Conservation (phyloP, 2,797 vertebrate species). For the Borostomias antarcticus region DNA sequence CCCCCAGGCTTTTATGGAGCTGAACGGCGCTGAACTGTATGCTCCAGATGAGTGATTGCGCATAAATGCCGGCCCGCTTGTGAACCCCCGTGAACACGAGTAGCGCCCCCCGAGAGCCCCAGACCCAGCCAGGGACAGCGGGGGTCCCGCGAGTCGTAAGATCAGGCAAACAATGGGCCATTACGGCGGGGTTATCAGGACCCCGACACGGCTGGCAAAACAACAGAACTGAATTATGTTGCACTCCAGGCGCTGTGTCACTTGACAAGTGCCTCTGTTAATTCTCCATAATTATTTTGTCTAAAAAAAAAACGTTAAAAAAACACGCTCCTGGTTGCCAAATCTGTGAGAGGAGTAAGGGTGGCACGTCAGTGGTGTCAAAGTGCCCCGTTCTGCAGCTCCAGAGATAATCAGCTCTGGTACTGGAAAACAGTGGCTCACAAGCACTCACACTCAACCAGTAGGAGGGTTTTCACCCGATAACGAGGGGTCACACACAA, state of each 20-base stretch:
- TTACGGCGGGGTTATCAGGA: constrained; percentile 60
- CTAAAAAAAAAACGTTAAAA: constrained; percentile 21
- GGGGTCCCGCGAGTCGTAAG: constrained; percentile 46
- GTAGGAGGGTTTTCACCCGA: constrained; percentile 39
- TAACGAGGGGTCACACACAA: constrained; percentile 60
- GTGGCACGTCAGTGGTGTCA: constrained; percentile 34
- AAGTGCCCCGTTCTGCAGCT: constrained; percentile 40
- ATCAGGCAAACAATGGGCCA: constrained; percentile 66
- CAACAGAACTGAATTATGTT: constrained; percentile 47
- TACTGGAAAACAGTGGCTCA: constrained; percentile 60
- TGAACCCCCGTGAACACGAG: constrained; percentile 61
- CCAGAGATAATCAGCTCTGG: constrained; percentile 68
- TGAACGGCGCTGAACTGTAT: constrained; percentile 26
- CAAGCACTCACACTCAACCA: constrained; percentile 44
- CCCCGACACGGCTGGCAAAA: constrained; percentile 54
- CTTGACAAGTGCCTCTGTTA: constrained; percentile 33
- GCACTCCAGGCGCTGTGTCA: constrained; percentile 28
- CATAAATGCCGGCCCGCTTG: constrained; percentile 55
- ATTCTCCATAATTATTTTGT: constrained; percentile 44
- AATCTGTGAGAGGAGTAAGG: constrained; percentile 49
- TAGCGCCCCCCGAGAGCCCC: constrained; percentile 51
- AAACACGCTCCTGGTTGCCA: constrained; percentile 29
- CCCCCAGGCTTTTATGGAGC: constrained; percentile 40
- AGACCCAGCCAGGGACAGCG: constrained; percentile 43
- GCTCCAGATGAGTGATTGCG: constrained; percentile 38